Base-by-base conservation (phyloP, 2,113 vertebrate genomes). In the Elachura formosa region DNA sequence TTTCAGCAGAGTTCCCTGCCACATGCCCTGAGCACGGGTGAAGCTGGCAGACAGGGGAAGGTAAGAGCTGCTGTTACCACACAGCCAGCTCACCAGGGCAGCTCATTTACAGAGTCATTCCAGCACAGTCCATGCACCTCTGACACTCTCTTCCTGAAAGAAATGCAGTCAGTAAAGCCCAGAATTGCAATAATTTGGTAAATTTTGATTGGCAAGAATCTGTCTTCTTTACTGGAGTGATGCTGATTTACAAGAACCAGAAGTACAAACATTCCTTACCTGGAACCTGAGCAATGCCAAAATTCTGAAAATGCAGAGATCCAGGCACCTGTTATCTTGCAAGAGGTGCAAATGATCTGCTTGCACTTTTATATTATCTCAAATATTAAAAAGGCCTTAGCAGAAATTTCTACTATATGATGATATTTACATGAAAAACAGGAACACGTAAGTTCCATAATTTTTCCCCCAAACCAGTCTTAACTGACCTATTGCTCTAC, bases 41-140 rank as follows among this genome's bases (percentile, higher is more conserved):
- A 90, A 73, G 90, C 51, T 63, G 84, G 80, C 51, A 59, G 90
- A 64, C 68, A n/a, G 13, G 69, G 33, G 46, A 62, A 83, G 91
- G 71, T 80, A 93, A 93, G 80, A 84, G 71, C 75, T 36, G 73
- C 34, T 64, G 63, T 54, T 79, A 21, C 71, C 63, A 61, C 33
- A 63, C 71, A 66, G 83, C 82, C 89, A 84, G 24, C 51, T 80
- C 94, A 52, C 13, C 0, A 0, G 43, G 73, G 77, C 68, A 86
- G 2, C 54, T 87, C 71, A 34, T 31, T 55, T 51, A 56, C 79
- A 34, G 31, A 51, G 31, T 9, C 9, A 88, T 90, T 66, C 80
- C 91, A 72, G 55, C 46, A 63, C 76, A 71, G 67, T 12, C 25
- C 2, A 2, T 38, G 68, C 14, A 10, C 55, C 91, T 85, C 15